These are phyloP conservation scores for Troides aeacus DNA, from an alignment of 2,888 invertebrate species.

Conservation along the genomic window DNA sequence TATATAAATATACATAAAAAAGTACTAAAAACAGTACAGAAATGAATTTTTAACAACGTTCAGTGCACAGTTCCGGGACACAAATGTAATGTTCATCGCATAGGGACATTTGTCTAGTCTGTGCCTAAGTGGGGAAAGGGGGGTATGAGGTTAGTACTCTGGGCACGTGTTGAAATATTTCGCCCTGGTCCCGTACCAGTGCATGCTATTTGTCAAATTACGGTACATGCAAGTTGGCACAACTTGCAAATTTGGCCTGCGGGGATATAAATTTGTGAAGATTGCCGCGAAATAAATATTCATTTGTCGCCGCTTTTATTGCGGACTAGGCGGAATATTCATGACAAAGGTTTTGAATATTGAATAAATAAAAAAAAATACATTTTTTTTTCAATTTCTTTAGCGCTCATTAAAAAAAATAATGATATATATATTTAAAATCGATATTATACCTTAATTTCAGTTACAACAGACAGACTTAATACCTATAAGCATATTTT, in stretches of 20 bases:
- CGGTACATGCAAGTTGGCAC: slow-evolving; percentile 37
- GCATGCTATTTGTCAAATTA: slow-evolving; percentile 47
- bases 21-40: background rate
- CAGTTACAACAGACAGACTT: too few relatives aligned
- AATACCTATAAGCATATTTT: too few relatives aligned
- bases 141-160: slow-evolving; percentile 36
- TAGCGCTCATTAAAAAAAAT: too few relatives aligned
- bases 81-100: slow-evolving; percentile 36
- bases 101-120: slow-evolving; percentile 58
- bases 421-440: too few relatives aligned
- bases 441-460: too few relatives aligned
- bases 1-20: background rate
- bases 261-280: slow-evolving; percentile 23
- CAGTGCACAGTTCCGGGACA: slow-evolving; percentile 10
- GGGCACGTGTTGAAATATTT: slow-evolving; percentile 42
- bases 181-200: slow-evolving; percentile 35
- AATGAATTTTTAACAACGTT: background rate
- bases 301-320: slow-evolving; percentile 13
- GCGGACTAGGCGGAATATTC: background rate
- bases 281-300: slow-evolving; percentile 26
- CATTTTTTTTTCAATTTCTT: background rate
- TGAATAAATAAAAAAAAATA: background rate
- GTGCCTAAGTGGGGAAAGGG: slow-evolving; percentile 40
- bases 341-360: background rate
- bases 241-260: slow-evolving; percentile 24